Percentiles rank a stretch among this genome's conserved stretches.
Evolutionary conservation across 2,888 invertebrate genomes (phyloP).

Genomic region (Nasonovia ribisnigri): DNA sequence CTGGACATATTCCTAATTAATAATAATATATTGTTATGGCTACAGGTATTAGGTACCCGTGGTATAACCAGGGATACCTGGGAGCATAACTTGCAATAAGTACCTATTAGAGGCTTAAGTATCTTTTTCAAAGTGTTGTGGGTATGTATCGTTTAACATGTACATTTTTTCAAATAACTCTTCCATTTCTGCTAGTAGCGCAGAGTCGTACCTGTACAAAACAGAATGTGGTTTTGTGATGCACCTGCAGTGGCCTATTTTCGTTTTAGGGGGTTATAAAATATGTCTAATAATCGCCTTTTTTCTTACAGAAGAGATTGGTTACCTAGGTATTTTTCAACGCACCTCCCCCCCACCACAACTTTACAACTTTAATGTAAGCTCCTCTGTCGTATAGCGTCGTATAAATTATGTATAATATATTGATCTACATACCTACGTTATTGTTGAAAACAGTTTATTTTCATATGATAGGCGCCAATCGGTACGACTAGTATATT

Average conservation of each 20-base stretch:
- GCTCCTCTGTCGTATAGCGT: background rate
- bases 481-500: background rate
- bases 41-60: too few relatives aligned
- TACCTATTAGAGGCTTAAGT: too few relatives aligned
- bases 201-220: background rate
- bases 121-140: too few relatives aligned
- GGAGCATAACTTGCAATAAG: too few relatives aligned
- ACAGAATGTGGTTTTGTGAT: background rate
- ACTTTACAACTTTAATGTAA: background rate
- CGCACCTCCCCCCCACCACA: background rate
- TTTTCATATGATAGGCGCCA: background rate
- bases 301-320: too few relatives aligned
- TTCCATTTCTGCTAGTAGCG: background rate
- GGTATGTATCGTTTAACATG: background rate
- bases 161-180: background rate
- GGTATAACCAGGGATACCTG: background rate
- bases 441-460: background rate
- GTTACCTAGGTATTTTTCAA: background rate
- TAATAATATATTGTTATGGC: background rate
- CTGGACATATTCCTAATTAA: background rate
- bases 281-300: background rate
- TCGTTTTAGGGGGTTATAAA: background rate
- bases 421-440: background rate
- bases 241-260: too few relatives aligned
- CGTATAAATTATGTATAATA: background rate